Evolutionary conservation across 2,113 vertebrate genomes (phyloP), one percentile per base, ranked within the genome.

Genomic region (Dolichallabes microphthalmus): DNA sequence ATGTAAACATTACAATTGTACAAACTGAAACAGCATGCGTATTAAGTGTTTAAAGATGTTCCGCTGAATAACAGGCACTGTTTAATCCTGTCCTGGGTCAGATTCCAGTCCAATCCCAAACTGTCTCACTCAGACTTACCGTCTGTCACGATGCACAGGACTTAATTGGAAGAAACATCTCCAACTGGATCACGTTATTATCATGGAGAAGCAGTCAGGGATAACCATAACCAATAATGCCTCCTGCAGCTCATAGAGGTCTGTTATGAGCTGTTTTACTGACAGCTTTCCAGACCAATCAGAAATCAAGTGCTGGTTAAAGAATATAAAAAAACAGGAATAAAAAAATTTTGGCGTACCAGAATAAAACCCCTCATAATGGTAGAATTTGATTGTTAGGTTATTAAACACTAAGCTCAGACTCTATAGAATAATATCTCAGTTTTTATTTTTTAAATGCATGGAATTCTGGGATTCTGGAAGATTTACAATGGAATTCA

Each of bases 1-100:
- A 78, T 78, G 53, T 78, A 78, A 78, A 78, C 75, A 78, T 78
- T 32, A 57, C 52, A 78, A 58, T 78, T 57, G 53, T 13, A 78
- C 53, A 58, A 78, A 78, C 53, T 35, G 53, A 58, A 78, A 58
- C 53, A 57, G 75, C 53, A 35, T 78, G 75, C 1, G 53, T 58
- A 57, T 78, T 57, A 57, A 78, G 53, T 78, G 75, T 35, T 78
- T 78, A 58, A 78, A 78, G 75, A 78, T 78, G 75, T 35, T 75
- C 25, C 13, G 73, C 50, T 75, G 73, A 75, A 75, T 75, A 75
- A 75, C 25, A 50, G 39, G 1, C 20, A 50, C 69, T 73, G 71
- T 74, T 76, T 53, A 75, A 75, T 75, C 73, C 27, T 15, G 50
- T 75, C 74, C 74, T 76, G 74, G 75, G 53, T 78, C 75, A 22